Base-by-base conservation (phyloP, 2,888 invertebrate species). In the Creontiades dilutus region DNA sequence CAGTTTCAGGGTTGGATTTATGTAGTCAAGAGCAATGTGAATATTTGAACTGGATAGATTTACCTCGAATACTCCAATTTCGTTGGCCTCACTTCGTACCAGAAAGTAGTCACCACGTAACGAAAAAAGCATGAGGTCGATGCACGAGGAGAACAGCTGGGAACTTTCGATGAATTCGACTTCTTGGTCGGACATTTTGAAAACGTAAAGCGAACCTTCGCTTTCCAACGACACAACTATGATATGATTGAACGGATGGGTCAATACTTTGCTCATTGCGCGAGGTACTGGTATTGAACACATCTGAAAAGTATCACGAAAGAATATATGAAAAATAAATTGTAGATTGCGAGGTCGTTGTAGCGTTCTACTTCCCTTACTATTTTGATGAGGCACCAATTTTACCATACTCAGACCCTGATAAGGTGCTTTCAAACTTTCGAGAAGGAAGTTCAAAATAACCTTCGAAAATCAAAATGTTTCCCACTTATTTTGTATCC, bases 221-320 rank as follows among this genome's bases (percentile, higher is more conserved):
- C 9, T 9, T 82, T 82, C 48, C 28, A 37, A 5, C 14, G 85
- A 57, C 5, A 85, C 57, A 27, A 57, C 85, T 27, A 85, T 14
- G 46, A 55, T 16, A 1, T 84, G 19, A 7, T 19, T 27, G 55
- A 0, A 28, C 2, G 61, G 28, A 19, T 57, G 55, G 13, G 19
- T 61, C 37, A 27, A 52, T 27, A 85, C 37, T 27, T 16, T 55
- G 16, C 0, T 12, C 12, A 57, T n/a, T 16, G 27, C 13, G 9
- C 13, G 28, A 27, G 57, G 57, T 3, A 85, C 14, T 57, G 61
- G 85, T 13, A 85, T 57, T 16, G 52, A 28, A 55, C 55, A 37
- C 4, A 46, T 27, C 85, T 85, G 85, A 13, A 85, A 61, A 57
- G n/a, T n/a, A n/a, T n/a, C n/a, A n/a, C n/a, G n/a, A n/a, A n/a